Evolutionary conservation across 2,888 invertebrate species (phyloP).

Genomic region (Campoplex nolae): DNA sequence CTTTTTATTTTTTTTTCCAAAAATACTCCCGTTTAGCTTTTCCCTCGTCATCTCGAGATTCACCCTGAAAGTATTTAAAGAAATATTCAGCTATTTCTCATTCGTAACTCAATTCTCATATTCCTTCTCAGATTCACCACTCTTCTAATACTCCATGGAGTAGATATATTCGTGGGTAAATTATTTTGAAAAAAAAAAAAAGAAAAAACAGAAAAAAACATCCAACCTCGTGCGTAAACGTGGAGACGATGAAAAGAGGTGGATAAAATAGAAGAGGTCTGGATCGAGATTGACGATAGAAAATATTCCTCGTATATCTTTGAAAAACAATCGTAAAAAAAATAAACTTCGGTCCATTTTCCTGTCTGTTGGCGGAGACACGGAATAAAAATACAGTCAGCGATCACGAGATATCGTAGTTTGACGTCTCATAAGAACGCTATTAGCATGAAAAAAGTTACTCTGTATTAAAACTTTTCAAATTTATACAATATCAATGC

Average conservation of each 20-base stretch:
- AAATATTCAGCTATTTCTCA: background rate
- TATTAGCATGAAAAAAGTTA: background rate
- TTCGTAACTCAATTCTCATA: background rate
- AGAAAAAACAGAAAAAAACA: too few species aligned
- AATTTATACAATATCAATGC: background rate
- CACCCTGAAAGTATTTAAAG: conserved; percentile 7
- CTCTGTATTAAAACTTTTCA: background rate
- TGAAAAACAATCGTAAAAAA: background rate
- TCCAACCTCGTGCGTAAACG: background rate
- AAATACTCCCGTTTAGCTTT: background rate
- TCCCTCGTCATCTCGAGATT: conserved; percentile 1
- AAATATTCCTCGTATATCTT: conserved; percentile 32
- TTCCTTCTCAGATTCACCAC: background rate
- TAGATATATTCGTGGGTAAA: background rate
- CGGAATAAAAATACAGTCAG: background rate
- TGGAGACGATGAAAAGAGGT: background rate
- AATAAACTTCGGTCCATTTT: background rate
- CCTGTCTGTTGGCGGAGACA: background rate
- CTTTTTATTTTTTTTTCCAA: background rate
- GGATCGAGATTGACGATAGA: conserved; percentile 19
- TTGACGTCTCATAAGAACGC: conserved; percentile 22
- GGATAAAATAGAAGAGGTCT: background rate
- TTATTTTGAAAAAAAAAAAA: background rate
- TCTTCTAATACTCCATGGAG: background rate
- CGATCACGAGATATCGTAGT: conserved; percentile 8